Evolutionary conservation across 1,140 invertebrate species (phyloP), one percentile per base, ranked within the genome.

Genomic region (Eurosta solidaginis): DNA sequence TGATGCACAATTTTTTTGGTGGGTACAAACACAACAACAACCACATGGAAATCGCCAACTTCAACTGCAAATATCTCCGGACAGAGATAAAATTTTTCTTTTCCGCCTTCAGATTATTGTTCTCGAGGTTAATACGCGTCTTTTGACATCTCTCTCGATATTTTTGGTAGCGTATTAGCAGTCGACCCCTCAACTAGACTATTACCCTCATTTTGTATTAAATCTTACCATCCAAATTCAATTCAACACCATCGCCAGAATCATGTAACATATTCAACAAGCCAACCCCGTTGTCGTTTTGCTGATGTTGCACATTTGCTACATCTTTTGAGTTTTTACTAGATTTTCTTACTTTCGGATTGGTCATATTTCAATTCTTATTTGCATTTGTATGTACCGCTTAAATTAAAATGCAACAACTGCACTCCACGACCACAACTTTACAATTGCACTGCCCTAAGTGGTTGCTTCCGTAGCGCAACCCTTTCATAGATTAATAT

Each of bases 141-240:
- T n/a, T n/a, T n/a, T n/a, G n/a, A n/a, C n/a, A n/a, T n/a, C n/a
- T n/a, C n/a, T n/a, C n/a, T n/a, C n/a, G n/a, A n/a, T n/a, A n/a
- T n/a, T n/a, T n/a, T n/a, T n/a, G n/a, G n/a, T n/a, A n/a, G n/a
- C n/a, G n/a, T n/a, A n/a, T n/a, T n/a, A n/a, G n/a, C n/a, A n/a
- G n/a, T n/a, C n/a, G n/a, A n/a, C n/a, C n/a, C n/a, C n/a, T n/a
- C n/a, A n/a, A n/a, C n/a, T n/a, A n/a, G n/a, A n/a, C n/a, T n/a
- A n/a, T n/a, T n/a, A n/a, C n/a, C n/a, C n/a, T 5, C n/a, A 63
- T 29, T n/a, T 36, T 68, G 36, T 42, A 47, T 9, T n/a, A n/a
- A n/a, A n/a, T n/a, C 59, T 68, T 40, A 68, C 59, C 59, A 22
- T 68, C 59, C 7, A 68, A 68, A 68, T 68, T 68, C 59, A 68